Base-by-base conservation (phyloP, 2,113 vertebrate species). In the Ictalurus furcatus region DNA sequence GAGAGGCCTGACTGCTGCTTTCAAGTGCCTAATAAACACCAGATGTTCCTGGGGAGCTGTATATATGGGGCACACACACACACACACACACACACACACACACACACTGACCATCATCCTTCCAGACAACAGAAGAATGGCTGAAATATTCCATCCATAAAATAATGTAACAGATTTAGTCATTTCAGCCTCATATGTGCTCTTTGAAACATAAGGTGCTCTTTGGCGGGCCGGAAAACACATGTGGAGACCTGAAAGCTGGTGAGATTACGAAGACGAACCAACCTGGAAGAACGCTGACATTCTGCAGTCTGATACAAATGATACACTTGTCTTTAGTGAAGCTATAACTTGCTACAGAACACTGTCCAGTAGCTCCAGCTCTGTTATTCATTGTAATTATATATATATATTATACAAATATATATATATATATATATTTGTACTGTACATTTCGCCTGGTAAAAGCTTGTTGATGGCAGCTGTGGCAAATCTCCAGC, bases 21-120 rank as follows among this genome's bases (percentile, higher is more conserved):
- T 92, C 67, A 93, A 92, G 86, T 92, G 93, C 87, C 93, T 95
- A 96, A 96, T 96, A 94, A 95, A 95, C 95, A 95, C 93, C 95
- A 96, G 95, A 96, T 96, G 95, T 96, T 96, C 92, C 87, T 88
- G 87, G 89, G 93, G 92, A 95, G 94, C 95, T 93, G 93, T 95
- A 95, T 94, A 95, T 94, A 95, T 89, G 93, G 93, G 93, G 91
- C 92, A 93, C 92, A 92, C 54, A 93, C 94, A 91, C 92, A 92
- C 56, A 93, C 94, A 91, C 92, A 93, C 92, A 93, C 92, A 92
- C 56, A 93, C 94, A 91, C 78, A 79, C 48, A 92, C 93, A 91
- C 84, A 48, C 74, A 78, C 48, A 81, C 52, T 89, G 94, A 94
- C 94, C 92, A 91, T 94, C 93, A 91, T 92, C 91, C 89, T 92